Evolutionary conservation across 1,140 invertebrate genomes (phyloP), one percentile per base, ranked within the genome.

Genomic region (Pseudachorutes palmiensis): DNA sequence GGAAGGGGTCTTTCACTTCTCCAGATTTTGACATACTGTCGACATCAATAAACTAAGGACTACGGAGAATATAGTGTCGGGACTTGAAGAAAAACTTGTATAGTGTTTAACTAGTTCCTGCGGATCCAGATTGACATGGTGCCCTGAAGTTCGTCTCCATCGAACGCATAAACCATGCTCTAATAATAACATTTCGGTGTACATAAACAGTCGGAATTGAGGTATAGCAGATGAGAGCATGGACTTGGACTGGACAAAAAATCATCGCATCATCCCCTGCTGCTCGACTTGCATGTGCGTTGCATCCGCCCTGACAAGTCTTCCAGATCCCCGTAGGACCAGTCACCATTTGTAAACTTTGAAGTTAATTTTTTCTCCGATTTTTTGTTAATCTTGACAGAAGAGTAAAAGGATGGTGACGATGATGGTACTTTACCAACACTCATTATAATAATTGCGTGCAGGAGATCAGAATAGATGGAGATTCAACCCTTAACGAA

Each of bases 301-400:
- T 45, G 51, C 24, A 55, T 55, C 51, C 51, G 9, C 9, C 24
- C 51, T 19, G 12, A 12, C 51, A 45, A 45, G 9, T 45, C 36
- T 19, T 12, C 9, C 36, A 45, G 9, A 45, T 45, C 36, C 9
- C 36, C 36, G 36, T 19, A 45, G 9, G 19, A 19, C 51, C 51
- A 55, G 51, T 55, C 24, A 55, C 51, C 51, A 55, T 45, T 45
- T 45, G 36, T 55, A 55, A 55, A 55, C 51, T 55, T 24, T 55
- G 24, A 3, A n/a, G n/a, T n/a, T n/a, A n/a, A n/a, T n/a, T n/a
- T n/a, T n/a, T n/a, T n/a, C n/a, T 55, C 12, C 51, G 51, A 24
- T 12, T 55, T 55, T 55, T 55, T 55, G 36, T 45, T n/a, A n/a
- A n/a, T n/a, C n/a, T 41, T 41, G 5, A 9, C 19, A 41, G 5